Evolutionary conservation across 1,140 invertebrate species (phyloP).

Genomic region (Gonioctena quinquepunctata): DNA sequence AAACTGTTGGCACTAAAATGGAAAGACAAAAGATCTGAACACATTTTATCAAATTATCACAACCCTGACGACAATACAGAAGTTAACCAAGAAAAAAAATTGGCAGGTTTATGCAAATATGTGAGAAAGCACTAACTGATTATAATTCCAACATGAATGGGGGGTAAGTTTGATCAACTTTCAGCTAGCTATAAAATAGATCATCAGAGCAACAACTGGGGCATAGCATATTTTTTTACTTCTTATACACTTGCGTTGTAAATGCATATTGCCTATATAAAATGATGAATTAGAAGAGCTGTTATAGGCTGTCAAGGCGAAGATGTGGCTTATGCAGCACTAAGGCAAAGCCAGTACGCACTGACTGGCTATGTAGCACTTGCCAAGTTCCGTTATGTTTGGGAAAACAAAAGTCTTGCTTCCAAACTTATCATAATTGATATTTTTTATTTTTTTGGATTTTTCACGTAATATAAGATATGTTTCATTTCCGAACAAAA

Average conservation of each 20-base stretch:
- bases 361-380: background rate
- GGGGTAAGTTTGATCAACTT: constrained; percentile 51
- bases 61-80: constrained; percentile 45
- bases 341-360: background rate
- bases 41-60: constrained; percentile 56
- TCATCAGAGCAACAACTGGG: constrained; percentile 52
- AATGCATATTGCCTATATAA: constrained; percentile 4
- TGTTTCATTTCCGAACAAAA: no score
- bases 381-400: background rate
- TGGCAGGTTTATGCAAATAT: background rate
- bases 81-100: constrained; percentile 31
- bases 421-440: background rate
- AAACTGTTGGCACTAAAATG: constrained; percentile 2
- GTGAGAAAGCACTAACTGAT: background rate
- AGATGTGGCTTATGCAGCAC: background rate
- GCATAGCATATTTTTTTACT: constrained; percentile 48
- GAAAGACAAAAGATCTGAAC: constrained; percentile 40
- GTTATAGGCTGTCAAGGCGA: background rate
- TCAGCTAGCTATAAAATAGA: constrained; percentile 44
- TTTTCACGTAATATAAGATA: no score
- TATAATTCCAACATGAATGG: constrained; percentile 16
- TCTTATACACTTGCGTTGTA: background rate
- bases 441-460: no score
- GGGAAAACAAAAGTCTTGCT: background rate
- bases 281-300: background rate